These are phyloP conservation scores for Macaria liturata DNA, from an alignment of 2,888 invertebrate species.

Conservation along the genomic window DNA sequence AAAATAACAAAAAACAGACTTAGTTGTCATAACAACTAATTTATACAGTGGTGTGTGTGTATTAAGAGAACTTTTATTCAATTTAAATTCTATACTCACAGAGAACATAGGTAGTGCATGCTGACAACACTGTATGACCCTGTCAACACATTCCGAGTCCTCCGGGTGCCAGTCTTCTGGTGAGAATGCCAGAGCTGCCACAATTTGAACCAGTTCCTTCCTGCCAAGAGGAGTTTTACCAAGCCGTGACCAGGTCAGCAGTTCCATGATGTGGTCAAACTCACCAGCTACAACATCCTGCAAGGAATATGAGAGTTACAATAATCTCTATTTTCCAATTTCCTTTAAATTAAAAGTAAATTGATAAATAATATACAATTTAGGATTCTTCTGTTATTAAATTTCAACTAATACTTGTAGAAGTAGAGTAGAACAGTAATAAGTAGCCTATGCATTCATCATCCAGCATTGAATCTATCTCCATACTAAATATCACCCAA, in stretches of 20 bases:
- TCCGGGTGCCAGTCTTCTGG: conserved; percentile 88
- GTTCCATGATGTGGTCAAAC: conserved; percentile 94
- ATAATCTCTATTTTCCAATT: not conserved
- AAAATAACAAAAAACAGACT: no score
- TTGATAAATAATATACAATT: no score
- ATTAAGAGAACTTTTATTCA: no score
- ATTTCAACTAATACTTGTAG: no score
- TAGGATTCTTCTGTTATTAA: no score
- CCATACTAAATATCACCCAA: no score
- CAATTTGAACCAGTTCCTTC: conserved; percentile 92
- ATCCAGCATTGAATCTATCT: no score
- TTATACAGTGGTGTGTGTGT: no score
- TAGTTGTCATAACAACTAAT: no score
- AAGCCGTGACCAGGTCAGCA: conserved; percentile 91
- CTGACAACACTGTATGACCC: conserved; percentile 93
- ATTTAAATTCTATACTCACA: conserved; percentile 80
- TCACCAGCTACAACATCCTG: conserved; percentile 96
- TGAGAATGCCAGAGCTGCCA: conserved; percentile 89
- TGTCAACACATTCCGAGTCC: conserved; percentile 88
- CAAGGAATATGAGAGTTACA: conserved; percentile 8
- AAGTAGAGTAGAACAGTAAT: no score
- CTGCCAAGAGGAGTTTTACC: conserved; percentile 93
- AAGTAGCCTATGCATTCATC: no score
- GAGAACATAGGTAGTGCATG: conserved; percentile 95
- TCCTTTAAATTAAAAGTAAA: no score